Evolutionary conservation across 2,797 vertebrate species (phyloP).

Genomic region (Carcharodon carcharias): DNA sequence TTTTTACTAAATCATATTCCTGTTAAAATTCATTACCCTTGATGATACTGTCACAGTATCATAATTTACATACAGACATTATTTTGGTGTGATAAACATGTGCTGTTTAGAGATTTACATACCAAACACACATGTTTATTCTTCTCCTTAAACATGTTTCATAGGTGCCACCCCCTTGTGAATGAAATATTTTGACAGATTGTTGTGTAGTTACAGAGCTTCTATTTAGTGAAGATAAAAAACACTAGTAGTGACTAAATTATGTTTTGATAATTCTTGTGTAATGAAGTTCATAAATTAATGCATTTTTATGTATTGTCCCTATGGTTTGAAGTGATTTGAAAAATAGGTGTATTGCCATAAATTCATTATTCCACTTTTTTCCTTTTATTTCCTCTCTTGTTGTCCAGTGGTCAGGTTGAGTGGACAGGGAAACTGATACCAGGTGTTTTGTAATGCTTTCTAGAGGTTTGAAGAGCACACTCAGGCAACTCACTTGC

Average conservation of each 20-base stretch:
- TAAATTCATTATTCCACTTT: neutral
- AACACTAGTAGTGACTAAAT: neutral
- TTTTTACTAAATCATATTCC: conserved; percentile 94
- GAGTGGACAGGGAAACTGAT: neutral
- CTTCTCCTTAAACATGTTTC: conserved; percentile 99
- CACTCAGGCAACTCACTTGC: too few relatives aligned
- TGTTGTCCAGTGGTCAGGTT: neutral
- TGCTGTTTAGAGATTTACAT: conserved; percentile 92
- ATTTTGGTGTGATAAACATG: conserved; percentile 99
- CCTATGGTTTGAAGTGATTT: neutral
- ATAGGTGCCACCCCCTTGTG: conserved; percentile 84
- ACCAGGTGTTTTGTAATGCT: neutral
- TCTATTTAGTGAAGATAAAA: conserved; percentile 15
- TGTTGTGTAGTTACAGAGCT: neutral
- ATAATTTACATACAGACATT: conserved; percentile 99
- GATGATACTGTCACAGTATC: conserved; percentile 99
- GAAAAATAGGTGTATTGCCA: neutral
- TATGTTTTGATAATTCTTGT: neutral
- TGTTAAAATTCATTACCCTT: conserved; percentile 99
- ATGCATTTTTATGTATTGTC: neutral
- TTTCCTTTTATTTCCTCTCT: neutral
- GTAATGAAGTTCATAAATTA: neutral
- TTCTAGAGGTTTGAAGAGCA: neutral
- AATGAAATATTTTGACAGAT: conserved; percentile 12
- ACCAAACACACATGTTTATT: conserved; percentile 99